These are phyloP conservation scores for Strix uralensis DNA, from an alignment of 2,113 vertebrate genomes.

Conservation along the genomic window DNA sequence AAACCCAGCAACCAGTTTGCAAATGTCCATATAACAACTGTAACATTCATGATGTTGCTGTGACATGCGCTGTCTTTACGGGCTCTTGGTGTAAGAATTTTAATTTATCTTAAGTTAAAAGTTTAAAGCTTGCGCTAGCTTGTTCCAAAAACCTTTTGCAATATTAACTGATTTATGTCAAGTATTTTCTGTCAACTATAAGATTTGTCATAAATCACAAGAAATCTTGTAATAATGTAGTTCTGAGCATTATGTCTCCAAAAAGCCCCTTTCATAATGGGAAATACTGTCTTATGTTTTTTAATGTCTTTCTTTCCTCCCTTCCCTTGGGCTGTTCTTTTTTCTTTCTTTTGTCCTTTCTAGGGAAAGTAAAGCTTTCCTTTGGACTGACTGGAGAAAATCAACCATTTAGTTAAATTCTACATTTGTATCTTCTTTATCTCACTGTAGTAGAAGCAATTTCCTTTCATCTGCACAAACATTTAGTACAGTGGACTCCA, in stretches of 20 bases:
- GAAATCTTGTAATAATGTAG: constrained; percentile 47
- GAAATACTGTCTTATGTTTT: constrained; percentile 40
- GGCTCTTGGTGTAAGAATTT: constrained; percentile 30
- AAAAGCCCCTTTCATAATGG: constrained; percentile 53
- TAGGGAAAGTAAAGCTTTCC: constrained; percentile 40
- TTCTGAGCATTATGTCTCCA: constrained; percentile 41
- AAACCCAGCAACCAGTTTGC: background rate
- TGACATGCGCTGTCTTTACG: background rate
- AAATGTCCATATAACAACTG: background rate
- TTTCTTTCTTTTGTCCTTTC: constrained; percentile 35
- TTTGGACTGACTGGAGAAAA: constrained; percentile 33
- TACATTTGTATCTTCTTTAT: background rate
- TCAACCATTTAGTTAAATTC: constrained; percentile 3
- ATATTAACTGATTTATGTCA: constrained; percentile 61
- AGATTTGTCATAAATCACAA: constrained; percentile 61
- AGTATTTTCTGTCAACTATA: constrained; percentile 50
- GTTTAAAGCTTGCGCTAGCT: constrained; percentile 52
- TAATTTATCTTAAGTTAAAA: constrained; percentile 33
- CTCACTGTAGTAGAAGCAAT: background rate
- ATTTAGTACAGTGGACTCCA: background rate
- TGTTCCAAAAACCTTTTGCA: constrained; percentile 42
- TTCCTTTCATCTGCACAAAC: constrained; percentile 12
- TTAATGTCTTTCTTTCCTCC: constrained; percentile 53
- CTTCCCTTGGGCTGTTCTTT: constrained; percentile 56
- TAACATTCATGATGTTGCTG: background rate